A percentile compares a stretch with the other conserved stretches of the same genome.
Evolutionary conservation across 2,113 vertebrate species (phyloP).

Genomic region (Mustela nigripes): DNA sequence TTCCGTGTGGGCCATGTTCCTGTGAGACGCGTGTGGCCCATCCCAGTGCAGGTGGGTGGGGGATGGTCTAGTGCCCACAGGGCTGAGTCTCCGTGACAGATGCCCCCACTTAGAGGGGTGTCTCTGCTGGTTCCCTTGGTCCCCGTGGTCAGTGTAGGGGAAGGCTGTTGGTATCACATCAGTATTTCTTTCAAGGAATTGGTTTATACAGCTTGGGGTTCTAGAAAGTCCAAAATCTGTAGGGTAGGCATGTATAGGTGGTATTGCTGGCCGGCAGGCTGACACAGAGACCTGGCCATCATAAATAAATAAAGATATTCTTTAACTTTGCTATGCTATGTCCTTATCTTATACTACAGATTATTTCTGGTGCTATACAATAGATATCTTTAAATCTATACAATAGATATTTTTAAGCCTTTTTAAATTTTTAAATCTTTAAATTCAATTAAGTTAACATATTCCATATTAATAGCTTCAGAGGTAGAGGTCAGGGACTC

Average conservation of each 20-base stretch:
- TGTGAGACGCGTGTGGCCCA: rapidly evolving
- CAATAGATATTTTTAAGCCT: not conserved
- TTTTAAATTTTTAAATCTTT: not conserved
- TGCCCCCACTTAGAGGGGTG: not conserved
- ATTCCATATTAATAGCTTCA: not conserved
- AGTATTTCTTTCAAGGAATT: too few relatives aligned
- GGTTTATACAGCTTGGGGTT: too few relatives aligned
- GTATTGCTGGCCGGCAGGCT: too few relatives aligned
- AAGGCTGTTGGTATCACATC: too few relatives aligned
- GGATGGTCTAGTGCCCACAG: rapidly evolving
- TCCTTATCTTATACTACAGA: not conserved
- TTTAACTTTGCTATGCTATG: not conserved
- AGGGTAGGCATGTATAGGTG: too few relatives aligned
- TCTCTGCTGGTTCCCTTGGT: not conserved
- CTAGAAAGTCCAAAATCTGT: too few relatives aligned
- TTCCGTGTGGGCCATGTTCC: rapidly evolving
- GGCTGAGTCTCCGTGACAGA: not conserved
- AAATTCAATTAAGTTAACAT: not conserved
- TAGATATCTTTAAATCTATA: not conserved
- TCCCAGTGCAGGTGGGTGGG: not conserved
- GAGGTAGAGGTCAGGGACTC: not conserved
- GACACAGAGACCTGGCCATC: rapidly evolving
- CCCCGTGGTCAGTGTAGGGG: not conserved
- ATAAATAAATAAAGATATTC: not conserved
- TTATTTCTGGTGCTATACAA: not conserved